A percentile compares a stretch with the other conserved stretches of the same genome.
Evolutionary conservation across 2,113 vertebrate species (phyloP).

Genomic region (Phaethon lepturus): DNA sequence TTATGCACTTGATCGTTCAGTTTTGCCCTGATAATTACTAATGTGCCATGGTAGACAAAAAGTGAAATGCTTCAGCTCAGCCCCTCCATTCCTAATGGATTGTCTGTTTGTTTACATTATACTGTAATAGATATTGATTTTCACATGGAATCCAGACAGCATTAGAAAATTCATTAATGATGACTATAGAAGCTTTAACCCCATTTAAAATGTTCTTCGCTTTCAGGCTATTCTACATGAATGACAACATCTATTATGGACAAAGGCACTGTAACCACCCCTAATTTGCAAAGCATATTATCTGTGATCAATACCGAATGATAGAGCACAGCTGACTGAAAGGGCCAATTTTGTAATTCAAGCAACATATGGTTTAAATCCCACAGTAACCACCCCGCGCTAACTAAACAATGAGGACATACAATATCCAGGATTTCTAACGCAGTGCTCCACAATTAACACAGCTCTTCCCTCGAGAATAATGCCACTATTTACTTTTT

Average conservation of each 20-base stretch:
- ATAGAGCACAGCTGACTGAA: slow-evolving; percentile 54
- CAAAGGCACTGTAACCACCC: slow-evolving; percentile 68
- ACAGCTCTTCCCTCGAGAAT: slow-evolving; percentile 45
- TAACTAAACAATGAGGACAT: slow-evolving; percentile 45
- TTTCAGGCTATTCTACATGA: slow-evolving; percentile 53
- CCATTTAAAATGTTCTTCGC: slow-evolving; percentile 67
- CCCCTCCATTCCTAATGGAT: slow-evolving; percentile 34
- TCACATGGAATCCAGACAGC: slow-evolving; percentile 53
- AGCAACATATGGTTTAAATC: slow-evolving; percentile 71
- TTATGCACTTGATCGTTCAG: slow-evolving; percentile 7
- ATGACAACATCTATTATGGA: slow-evolving; percentile 70
- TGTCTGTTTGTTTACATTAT: slow-evolving; percentile 65
- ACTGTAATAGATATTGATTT: slow-evolving; percentile 62
- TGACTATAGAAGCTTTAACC: slow-evolving; percentile 53
- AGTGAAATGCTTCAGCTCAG: slow-evolving; percentile 31
- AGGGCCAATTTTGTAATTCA: slow-evolving; percentile 61
- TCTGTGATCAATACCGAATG: slow-evolving; percentile 60
- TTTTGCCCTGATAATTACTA: slow-evolving; percentile 28
- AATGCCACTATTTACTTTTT: slow-evolving; percentile 67
- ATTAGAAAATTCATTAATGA: slow-evolving; percentile 68
- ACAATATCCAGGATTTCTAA: slow-evolving; percentile 62
- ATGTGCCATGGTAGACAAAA: not conserved
- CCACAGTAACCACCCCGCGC: slow-evolving; percentile 25
- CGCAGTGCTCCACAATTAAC: slow-evolving; percentile 51
- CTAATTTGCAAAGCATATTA: slow-evolving; percentile 76